Conservation (phyloP, 2,113 vertebrate species). For the Melanerpes aurifrons region DNA sequence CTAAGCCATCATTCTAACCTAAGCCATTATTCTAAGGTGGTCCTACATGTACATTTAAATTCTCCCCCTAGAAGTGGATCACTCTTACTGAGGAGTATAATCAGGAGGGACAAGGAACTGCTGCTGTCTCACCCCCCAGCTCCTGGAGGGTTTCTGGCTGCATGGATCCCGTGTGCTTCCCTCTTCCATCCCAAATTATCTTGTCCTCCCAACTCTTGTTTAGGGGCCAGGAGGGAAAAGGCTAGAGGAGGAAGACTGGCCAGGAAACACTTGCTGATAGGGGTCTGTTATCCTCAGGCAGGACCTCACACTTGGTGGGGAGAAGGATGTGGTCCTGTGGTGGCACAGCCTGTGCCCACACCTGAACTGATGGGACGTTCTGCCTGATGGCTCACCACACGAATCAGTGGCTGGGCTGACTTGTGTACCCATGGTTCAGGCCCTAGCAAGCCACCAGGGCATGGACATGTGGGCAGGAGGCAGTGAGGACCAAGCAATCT, state of each 20-base stretch:
- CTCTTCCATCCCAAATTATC: no score
- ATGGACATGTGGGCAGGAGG: not conserved
- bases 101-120: not conserved
- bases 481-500: rapidly evolving
- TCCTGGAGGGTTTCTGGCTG: rapidly evolving
- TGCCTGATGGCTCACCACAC: rapidly evolving
- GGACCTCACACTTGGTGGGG: not conserved
- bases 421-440: not conserved
- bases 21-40: not conserved
- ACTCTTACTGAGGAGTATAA: not conserved
- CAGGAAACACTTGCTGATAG: not conserved
- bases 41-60: not conserved
- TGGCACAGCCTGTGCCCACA: rapidly evolving
- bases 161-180: not conserved
- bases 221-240: not conserved
- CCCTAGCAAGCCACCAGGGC: not conserved
- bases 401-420: not conserved
- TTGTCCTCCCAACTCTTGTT: rapidly evolving
- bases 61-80: not conserved
- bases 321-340: not conserved
- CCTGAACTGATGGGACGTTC: rapidly evolving
- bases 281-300: not conserved
- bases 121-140: not conserved
- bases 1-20: no score
- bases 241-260: not conserved